Percentiles rank a stretch among this genome's conserved stretches.
Evolutionary conservation across 2,113 vertebrate genomes (phyloP).

Genomic region (Pituophis catenifer): DNA sequence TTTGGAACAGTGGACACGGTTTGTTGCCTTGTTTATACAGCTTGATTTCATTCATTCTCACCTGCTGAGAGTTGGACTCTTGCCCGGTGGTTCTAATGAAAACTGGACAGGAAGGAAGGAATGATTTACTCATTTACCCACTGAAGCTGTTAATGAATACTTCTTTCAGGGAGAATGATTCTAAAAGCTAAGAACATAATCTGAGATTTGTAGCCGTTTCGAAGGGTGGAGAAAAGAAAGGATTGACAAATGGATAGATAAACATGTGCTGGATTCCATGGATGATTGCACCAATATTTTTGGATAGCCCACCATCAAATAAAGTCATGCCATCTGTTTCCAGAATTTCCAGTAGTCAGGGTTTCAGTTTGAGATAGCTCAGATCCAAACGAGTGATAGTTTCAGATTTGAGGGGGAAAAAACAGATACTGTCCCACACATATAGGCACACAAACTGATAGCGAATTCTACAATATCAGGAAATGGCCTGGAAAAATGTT

Average conservation of each 20-base stretch:
- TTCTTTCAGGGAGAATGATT: not conserved
- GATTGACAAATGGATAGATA: not conserved
- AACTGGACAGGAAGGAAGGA: not conserved
- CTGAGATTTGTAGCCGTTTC: not conserved
- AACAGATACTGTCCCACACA: not conserved
- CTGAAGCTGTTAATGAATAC: not conserved
- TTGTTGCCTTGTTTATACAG: not conserved
- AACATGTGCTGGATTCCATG: not conserved
- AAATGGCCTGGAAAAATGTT: not conserved
- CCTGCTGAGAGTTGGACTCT: not conserved
- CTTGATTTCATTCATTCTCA: not conserved
- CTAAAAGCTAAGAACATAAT: not conserved
- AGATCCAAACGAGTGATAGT: not conserved
- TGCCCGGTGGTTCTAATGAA: not conserved
- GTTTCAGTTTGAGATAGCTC: not conserved
- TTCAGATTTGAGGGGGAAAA: not conserved
- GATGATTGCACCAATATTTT: not conserved
- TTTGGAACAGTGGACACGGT: not conserved
- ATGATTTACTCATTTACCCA: not conserved
- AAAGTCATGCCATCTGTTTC: not conserved
- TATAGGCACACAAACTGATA: not conserved
- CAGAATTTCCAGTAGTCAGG: not conserved
- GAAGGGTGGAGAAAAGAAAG: not conserved
- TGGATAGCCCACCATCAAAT: not conserved
- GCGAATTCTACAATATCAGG: not conserved